These are phyloP conservation scores for Montipora cactus DNA, from an alignment of 64 coral and sea anemone species.

Conservation along the genomic window DNA sequence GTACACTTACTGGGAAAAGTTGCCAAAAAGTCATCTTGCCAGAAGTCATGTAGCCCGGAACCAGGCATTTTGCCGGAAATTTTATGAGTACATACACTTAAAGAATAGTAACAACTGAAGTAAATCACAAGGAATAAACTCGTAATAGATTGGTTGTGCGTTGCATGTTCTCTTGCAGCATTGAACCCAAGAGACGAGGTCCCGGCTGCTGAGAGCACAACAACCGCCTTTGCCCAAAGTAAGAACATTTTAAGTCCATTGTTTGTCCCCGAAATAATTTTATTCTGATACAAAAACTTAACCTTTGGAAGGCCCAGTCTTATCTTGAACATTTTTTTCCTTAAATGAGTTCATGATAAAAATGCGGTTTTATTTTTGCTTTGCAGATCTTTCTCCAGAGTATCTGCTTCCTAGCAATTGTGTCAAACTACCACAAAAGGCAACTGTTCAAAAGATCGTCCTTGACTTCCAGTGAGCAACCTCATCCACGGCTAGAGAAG, in stretches of 20 bases:
- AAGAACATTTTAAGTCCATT: background rate
- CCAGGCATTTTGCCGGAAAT: too few species aligned
- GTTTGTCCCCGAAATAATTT: constrained; percentile 1
- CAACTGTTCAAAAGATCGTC: too few species aligned
- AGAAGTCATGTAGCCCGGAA: too few species aligned
- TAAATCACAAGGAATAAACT: constrained; percentile 44
- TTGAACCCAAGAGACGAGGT: constrained; percentile 1
- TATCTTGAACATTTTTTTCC: background rate
- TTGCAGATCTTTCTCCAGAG: too few species aligned
- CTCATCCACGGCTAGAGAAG: too few species aligned
- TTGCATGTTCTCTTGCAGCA: background rate
- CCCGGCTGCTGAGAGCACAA: background rate
- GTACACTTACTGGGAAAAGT: too few species aligned
- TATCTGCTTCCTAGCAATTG: background rate
- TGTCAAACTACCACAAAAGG: too few species aligned
- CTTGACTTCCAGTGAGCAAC: too few species aligned
- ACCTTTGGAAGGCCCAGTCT: background rate
- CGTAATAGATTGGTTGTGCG: background rate
- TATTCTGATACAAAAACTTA: background rate
- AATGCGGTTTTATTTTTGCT: too few species aligned
- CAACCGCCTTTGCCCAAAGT: background rate
- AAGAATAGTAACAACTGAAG: constrained; percentile 20
- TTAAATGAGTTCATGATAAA: too few species aligned
- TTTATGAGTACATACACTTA: too few species aligned
- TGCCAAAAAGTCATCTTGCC: too few species aligned